Evolutionary conservation across 2,797 vertebrate species (phyloP).

Genomic region (Thamnophis elegans): DNA sequence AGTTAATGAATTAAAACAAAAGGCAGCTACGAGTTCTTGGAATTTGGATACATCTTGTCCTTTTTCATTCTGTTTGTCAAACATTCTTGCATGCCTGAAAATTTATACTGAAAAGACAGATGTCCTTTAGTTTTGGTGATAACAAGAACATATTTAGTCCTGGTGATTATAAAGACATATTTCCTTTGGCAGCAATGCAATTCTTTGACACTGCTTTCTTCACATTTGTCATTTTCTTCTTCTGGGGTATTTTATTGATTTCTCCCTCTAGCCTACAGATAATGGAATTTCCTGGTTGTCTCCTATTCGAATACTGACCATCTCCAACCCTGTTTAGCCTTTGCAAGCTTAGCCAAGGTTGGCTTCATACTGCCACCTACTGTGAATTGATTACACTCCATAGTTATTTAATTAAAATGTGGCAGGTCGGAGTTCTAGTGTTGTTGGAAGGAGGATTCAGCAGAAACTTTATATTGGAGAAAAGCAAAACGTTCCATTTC

Average conservation of each 20-base stretch:
- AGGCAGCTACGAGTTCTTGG: background rate
- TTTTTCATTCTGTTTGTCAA: background rate
- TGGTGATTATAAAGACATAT: background rate
- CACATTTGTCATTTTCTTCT: background rate
- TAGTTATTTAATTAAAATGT: background rate
- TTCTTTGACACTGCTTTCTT: background rate
- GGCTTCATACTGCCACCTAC: background rate
- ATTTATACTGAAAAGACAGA: background rate
- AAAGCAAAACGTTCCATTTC: background rate
- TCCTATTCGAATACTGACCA: background rate
- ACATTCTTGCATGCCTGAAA: background rate
- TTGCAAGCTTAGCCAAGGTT: background rate
- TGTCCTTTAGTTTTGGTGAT: background rate
- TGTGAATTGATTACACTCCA: background rate
- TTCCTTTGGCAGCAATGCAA: background rate
- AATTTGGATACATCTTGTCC: background rate
- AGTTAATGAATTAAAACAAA: background rate
- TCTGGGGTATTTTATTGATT: background rate
- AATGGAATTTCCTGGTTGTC: background rate
- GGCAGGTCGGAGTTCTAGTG: background rate
- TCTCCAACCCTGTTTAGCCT: background rate
- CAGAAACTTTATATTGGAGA: background rate
- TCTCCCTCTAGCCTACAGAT: background rate
- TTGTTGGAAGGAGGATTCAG: background rate
- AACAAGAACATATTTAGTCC: background rate